Conservation (phyloP, 2,888 invertebrate species). For the Noctua pronuba region DNA sequence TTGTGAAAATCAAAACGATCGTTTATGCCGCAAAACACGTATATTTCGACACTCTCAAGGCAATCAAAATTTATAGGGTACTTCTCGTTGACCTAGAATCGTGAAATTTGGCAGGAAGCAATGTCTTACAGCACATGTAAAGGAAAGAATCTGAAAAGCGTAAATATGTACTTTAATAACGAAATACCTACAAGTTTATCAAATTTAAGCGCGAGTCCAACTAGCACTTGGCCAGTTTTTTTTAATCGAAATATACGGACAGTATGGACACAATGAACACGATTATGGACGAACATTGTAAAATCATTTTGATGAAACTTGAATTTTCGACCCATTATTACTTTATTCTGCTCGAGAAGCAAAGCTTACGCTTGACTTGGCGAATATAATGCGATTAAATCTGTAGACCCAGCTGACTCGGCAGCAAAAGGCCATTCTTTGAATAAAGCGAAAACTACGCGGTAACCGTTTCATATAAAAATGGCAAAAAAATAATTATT, state of each 20-base stretch:
- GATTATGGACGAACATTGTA: not conserved
- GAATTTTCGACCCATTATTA: slow-evolving; percentile 22
- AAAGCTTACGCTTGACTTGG: slow-evolving; percentile 24
- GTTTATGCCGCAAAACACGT: too few relatives aligned
- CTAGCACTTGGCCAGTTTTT: too few relatives aligned
- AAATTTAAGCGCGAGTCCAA: too few relatives aligned
- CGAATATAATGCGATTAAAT: slow-evolving; percentile 33
- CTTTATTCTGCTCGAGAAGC: slow-evolving; percentile 21
- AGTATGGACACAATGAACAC: not conserved
- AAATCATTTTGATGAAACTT: not conserved
- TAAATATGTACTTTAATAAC: too few relatives aligned
- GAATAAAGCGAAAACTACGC: slow-evolving; percentile 5
- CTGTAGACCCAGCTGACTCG: slow-evolving; percentile 16
- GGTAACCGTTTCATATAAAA: not conserved
- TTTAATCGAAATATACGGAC: not conserved
- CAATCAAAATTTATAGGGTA: too few relatives aligned
- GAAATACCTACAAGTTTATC: too few relatives aligned
- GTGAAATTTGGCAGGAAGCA: too few relatives aligned
- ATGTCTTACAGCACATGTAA: too few relatives aligned
- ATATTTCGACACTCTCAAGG: too few relatives aligned
- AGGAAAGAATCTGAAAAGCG: too few relatives aligned
- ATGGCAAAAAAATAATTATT: not conserved
- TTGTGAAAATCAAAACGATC: too few relatives aligned
- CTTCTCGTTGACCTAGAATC: too few relatives aligned
- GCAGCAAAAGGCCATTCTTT: not conserved